Percentiles rank a stretch among this genome's conserved stretches.
These are phyloP conservation scores for Barypeithes pellucidus DNA, from an alignment of 2,888 invertebrate genomes.

Conservation along the genomic window DNA sequence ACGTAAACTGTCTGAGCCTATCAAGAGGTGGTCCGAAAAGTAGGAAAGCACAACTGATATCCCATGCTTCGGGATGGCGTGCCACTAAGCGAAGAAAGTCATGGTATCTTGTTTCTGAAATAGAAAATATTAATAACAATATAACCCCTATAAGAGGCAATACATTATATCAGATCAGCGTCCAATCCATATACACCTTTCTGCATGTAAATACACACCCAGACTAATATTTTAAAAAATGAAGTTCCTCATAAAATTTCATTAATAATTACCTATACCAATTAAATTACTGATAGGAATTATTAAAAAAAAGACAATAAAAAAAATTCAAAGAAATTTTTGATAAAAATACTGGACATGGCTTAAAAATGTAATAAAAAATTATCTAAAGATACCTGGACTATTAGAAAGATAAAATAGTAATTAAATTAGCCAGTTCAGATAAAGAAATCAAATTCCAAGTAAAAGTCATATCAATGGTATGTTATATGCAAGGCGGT, in stretches of 20 bases:
- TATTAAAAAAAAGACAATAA: too few species aligned
- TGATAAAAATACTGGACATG: background rate
- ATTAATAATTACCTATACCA: too few species aligned
- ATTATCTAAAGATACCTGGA: background rate
- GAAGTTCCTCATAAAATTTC: too few species aligned
- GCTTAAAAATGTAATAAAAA: background rate
- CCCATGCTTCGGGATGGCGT: conserved; percentile 64
- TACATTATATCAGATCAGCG: too few species aligned
- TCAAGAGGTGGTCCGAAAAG: conserved; percentile 68
- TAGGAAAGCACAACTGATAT: conserved; percentile 64
- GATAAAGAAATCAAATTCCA: background rate
- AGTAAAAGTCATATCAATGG: background rate
- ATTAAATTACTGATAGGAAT: too few species aligned
- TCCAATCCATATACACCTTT: too few species aligned
- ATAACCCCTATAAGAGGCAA: background rate
- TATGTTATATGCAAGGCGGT: too few species aligned
- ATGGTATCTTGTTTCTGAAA: conserved; percentile 62
- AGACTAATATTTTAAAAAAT: too few species aligned
- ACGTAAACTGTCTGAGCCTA: conserved; percentile 64
- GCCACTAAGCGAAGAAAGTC: conserved; percentile 58
- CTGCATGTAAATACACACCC: too few species aligned
- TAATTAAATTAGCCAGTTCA: background rate
- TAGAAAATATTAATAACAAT: conserved; percentile 37
- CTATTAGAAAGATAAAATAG: background rate
- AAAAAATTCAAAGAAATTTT: too few species aligned